Base-by-base conservation (phyloP, 2,797 vertebrate species). In the Chelon labrosus region DNA sequence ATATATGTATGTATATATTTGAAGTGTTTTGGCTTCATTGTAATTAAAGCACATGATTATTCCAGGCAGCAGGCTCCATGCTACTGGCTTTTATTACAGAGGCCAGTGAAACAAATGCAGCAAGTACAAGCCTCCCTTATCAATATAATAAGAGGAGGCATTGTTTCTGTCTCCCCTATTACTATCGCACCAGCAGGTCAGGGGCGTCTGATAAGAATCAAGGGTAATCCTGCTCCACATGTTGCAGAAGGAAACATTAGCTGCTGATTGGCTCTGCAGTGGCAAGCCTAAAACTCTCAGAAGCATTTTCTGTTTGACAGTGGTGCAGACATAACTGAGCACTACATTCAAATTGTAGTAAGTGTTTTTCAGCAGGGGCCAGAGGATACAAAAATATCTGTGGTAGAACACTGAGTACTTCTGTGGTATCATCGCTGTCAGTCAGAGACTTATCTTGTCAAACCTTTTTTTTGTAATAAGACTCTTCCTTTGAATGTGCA, bases 171-270 rank as follows among this genome's bases (percentile, higher is more conserved):
- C 72, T 79, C 74, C 58, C 41, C 73, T 37, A 69, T 66, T 73
- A 59, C 50, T 42, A 65, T 54, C 67, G 41, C 62, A 72, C 42
- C 73, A 76, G 65, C 52, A 75, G 77, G 72, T 78, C 78, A 73
- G 73, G n/a, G 57, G 65, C 66, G 41, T 42, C 57, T 79, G 87
- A 88, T 82, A 91, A 86, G 81, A 82, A 84, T 88, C 77, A 54
- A 67, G 68, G 46, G 75, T 79, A 79, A 86, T 80, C 72, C 55
- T 72, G 42, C 73, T 41, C 52, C 77, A 37, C 85, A 70, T 75
- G 70, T 65, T 85, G 41, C 50, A 58, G 72, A 57, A 79, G 51
- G 80, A 83, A 82, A 80, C 86, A 65, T 82, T 82, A 85, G 75
- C 83, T 55, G 37, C 78, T 51, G 76, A 89, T 86, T 85, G 75